phyloP scores from a whole-genome alignment of 2,888 invertebrate genomes.

The Drosophila rubida region DNA sequence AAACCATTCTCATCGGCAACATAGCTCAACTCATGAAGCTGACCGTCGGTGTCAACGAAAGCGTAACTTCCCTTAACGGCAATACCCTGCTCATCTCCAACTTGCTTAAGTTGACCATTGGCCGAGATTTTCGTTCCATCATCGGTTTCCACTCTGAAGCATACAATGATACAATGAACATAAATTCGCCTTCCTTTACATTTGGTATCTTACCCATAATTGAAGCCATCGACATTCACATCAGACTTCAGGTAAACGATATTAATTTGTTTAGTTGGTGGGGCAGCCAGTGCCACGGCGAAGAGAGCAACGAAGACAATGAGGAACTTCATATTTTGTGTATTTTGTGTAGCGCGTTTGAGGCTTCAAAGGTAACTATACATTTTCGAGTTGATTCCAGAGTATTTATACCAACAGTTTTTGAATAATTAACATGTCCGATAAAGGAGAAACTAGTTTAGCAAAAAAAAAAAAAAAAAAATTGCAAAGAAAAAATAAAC shows the following conservation, averaged over 20 bases:
- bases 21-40: constrained; percentile 86
- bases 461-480: constrained; percentile 23
- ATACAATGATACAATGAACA: background rate
- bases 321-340: constrained; percentile 73
- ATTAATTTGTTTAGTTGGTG: constrained; percentile 2
- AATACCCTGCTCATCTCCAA: constrained; percentile 83
- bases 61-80: constrained; percentile 74
- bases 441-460: constrained; percentile 48
- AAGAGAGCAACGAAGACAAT: constrained; percentile 76
- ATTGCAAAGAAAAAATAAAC: no score
- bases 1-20: constrained; percentile 84
- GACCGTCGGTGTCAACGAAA: constrained; percentile 86
- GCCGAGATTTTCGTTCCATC: constrained; percentile 60
- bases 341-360: constrained; percentile 43
- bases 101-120: constrained; percentile 41
- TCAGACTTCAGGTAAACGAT: constrained; percentile 21
- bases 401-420: constrained; percentile 42
- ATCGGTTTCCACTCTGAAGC: constrained; percentile 55
- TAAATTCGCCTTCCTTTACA: no score
- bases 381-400: constrained; percentile 17
- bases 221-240: constrained; percentile 86
- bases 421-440: constrained; percentile 10
- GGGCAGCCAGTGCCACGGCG: constrained; percentile 74
- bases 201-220: constrained; percentile 70
- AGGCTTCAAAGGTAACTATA: constrained; percentile 56